Evolutionary conservation across 2,113 vertebrate genomes (phyloP).

Genomic region (Mastomys coucha): DNA sequence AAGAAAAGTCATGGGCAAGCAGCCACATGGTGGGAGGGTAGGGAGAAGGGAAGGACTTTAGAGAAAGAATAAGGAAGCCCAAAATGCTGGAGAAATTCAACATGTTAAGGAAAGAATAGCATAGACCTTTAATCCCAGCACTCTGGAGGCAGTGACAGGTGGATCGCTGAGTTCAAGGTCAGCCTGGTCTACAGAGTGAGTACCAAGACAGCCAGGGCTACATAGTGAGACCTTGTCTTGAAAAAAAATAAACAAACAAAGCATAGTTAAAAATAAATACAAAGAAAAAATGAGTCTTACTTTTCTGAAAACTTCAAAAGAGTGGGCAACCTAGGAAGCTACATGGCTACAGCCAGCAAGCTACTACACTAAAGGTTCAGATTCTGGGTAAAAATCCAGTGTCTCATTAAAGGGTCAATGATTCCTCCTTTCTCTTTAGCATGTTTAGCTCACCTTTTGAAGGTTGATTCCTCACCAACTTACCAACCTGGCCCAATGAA

Average conservation of each 20-base stretch:
- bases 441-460: background rate
- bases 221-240: too few species aligned
- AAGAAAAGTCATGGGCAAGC: background rate
- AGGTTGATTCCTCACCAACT: background rate
- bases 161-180: too few species aligned
- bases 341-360: too few species aligned
- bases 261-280: too few species aligned
- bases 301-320: background rate
- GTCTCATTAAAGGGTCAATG: background rate
- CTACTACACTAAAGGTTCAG: background rate
- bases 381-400: background rate
- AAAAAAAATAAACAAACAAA: too few species aligned
- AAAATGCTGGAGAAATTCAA: background rate
- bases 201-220: too few species aligned
- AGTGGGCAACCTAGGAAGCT: background rate
- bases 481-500: background rate
- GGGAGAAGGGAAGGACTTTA: background rate
- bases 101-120: background rate
- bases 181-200: too few species aligned
- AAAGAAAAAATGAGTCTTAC: background rate
- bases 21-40: background rate
- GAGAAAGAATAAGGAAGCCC: background rate
- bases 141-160: too few species aligned
- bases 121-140: background rate
- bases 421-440: background rate